These are phyloP conservation scores for Caenorhabditis tropicalis DNA, from an alignment of 1,140 invertebrate species.

Conservation along the genomic window DNA sequence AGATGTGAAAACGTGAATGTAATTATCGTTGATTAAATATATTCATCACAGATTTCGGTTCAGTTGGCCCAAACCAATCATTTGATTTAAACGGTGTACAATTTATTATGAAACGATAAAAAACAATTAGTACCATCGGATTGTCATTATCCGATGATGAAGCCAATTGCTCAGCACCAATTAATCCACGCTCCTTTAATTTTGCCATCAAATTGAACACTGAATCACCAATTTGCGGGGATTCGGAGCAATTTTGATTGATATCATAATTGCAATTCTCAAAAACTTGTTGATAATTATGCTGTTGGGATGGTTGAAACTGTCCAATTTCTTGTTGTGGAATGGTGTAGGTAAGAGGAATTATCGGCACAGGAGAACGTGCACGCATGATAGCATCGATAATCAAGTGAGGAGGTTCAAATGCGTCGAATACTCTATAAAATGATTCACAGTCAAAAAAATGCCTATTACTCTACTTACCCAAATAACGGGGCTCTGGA, in stretches of 20 bases:
- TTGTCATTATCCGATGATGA: not conserved
- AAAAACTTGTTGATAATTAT: slow-evolving; percentile 12
- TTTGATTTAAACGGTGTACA: not conserved
- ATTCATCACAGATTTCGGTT: no score
- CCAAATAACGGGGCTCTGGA: not conserved
- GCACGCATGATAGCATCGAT: not conserved
- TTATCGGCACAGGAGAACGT: not conserved
- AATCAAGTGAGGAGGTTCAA: not conserved
- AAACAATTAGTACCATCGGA: slow-evolving; percentile 30
- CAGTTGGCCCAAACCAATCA: no score
- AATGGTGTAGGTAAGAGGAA: not conserved
- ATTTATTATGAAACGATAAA: slow-evolving; percentile 2
- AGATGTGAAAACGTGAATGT: no score
- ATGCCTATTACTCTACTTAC: not conserved
- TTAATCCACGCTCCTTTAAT: not conserved
- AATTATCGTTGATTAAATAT: no score
- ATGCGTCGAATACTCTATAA: not conserved
- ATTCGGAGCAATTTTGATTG: not conserved
- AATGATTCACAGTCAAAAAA: no score
- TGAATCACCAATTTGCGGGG: not conserved
- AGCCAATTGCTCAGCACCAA: not conserved
- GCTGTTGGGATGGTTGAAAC: not conserved
- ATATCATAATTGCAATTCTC: not conserved
- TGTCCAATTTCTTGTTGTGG: not conserved
- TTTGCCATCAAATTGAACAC: not conserved